Evolutionary conservation across 1,140 invertebrate genomes (phyloP), one percentile per base, ranked within the genome.

Genomic region (Lepidurus packardi): DNA sequence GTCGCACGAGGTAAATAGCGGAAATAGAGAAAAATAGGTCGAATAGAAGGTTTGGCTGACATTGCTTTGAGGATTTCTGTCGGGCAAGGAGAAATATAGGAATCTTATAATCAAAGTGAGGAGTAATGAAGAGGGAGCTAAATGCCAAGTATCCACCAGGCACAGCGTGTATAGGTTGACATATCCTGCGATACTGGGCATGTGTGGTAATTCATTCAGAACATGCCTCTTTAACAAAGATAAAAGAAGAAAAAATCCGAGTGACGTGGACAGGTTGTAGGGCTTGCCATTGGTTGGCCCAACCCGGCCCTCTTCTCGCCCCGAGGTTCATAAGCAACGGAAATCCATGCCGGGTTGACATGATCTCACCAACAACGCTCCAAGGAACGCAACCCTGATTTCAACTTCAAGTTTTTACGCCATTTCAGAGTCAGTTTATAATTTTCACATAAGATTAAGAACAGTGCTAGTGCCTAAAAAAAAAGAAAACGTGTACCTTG

Each of bases 211-310:
- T 65, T 65, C 53, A 65, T 65, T 65, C 21, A 21, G 21, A 21
- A 65, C 53, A 65, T 13, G 6, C 21, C 53, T 21, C 53, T 65
- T 65, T 65, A 65, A 65, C 53, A 21, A 65, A 65, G 53, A 65
- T 65, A 65, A 65, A 65, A 21, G 21, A 65, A 65, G 10, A 65
- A 65, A 13, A 65, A 65, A 65, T 65, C 13, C 53, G 16, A 13
- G n/a, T 65, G 53, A 65, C 53, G 53, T 65, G 53, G 53, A 65
- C 53, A 65, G 53, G 53, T 65, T 65, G 53, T 21, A 65, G 53
- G 53, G 53, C 53, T 65, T 65, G 53, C 53, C 53, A 65, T 65
- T 65, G 53, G 53, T 65, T 65, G 53, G 53, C 53, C 53, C 53
- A 65, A 11, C 53, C 53, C 53, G 53, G 53, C 21, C 53, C 16